phyloP scores from a whole-genome alignment of 2,888 invertebrate genomes.

The Iselma pallidipennis region DNA sequence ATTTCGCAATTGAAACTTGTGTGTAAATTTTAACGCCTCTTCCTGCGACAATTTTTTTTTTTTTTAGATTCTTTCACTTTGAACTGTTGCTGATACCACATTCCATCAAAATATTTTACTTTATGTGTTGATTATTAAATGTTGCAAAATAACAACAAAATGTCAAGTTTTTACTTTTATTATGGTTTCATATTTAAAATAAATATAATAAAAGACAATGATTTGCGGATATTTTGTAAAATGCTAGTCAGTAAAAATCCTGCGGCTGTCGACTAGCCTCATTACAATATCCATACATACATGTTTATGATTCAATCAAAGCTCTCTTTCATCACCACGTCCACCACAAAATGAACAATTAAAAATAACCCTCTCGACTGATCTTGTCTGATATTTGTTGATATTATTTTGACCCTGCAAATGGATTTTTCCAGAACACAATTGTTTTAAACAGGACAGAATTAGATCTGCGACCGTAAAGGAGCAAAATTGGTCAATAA shows the following conservation, averaged over 20 bases:
- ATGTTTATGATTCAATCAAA: neutral
- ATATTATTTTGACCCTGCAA: neutral
- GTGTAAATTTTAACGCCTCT: neutral
- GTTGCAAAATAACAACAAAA: neutral
- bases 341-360: neutral
- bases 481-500: neutral
- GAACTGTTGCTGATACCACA: neutral
- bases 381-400: neutral
- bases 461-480: neutral
- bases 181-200: neutral
- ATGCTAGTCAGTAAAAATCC: neutral
- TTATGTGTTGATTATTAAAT: neutral
- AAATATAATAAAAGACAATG: neutral
- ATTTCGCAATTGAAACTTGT: no score
- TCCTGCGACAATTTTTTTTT: neutral
- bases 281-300: no score
- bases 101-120: neutral
- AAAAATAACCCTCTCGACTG: neutral
- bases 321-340: neutral
- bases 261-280: neutral
- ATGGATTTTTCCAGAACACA: neutral
- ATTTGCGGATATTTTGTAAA: neutral
- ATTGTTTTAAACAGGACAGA: neutral
- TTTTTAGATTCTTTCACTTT: neutral
- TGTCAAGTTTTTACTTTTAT: neutral